phyloP scores from a whole-genome alignment of 2,797 vertebrate genomes.

The Rhynchotus rufescens region DNA sequence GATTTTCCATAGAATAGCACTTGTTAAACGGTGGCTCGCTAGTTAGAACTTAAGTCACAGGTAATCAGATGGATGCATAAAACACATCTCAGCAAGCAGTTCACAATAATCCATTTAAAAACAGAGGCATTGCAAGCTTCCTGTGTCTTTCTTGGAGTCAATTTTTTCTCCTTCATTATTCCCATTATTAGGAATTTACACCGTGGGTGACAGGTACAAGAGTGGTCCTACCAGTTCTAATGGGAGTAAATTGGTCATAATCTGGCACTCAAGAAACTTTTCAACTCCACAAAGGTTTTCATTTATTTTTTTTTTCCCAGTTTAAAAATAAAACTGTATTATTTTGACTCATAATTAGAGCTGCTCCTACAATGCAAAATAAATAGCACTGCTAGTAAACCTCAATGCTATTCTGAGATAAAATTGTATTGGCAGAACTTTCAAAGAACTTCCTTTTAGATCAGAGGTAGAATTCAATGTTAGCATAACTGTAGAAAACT shows the following conservation, averaged over 20 bases:
- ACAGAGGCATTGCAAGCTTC: conserved; percentile 11
- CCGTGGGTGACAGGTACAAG: background rate
- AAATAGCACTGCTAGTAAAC: conserved; percentile 52
- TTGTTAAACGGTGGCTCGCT: background rate
- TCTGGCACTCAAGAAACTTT: conserved; percentile 54
- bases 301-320: conserved; percentile 42
- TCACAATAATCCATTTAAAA: background rate
- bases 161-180: conserved; percentile 47
- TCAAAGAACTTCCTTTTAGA: conserved; percentile 25
- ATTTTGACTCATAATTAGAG: conserved; percentile 49
- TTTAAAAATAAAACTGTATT: conserved; percentile 59
- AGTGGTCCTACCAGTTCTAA: conserved; percentile 35
- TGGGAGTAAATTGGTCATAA: conserved; percentile 41
- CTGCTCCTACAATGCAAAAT: conserved; percentile 28
- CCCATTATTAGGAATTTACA: background rate
- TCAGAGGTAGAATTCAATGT: conserved; percentile 50
- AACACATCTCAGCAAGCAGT: conserved; percentile 13
- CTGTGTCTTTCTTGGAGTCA: conserved; percentile 10
- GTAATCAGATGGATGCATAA: background rate
- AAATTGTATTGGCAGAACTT: conserved; percentile 55
- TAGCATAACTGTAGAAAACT: conserved; percentile 25
- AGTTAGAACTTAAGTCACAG: background rate
- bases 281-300: conserved; percentile 56
- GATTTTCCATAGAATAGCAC: background rate
- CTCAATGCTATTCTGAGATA: conserved; percentile 33